Evolutionary conservation across 2,888 invertebrate genomes (phyloP), one percentile per base, ranked within the genome.

Genomic region (Capitulum mitella): DNA sequence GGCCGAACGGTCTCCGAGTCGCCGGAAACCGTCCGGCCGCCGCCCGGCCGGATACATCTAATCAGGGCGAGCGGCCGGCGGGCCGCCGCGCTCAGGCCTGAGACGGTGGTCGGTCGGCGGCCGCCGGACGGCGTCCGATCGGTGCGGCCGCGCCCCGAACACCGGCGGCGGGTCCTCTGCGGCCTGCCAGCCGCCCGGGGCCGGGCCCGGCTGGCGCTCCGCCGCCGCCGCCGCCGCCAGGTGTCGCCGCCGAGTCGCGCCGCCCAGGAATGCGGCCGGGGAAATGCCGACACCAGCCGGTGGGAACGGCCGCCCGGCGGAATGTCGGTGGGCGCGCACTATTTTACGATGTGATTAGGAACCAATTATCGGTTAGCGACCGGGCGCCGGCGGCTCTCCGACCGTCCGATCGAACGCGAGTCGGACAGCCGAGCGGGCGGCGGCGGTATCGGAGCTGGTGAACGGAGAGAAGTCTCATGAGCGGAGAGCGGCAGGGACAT

Each of bases 301-400:
- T 64, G 64, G 64, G 64, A 64, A 64, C 34, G 29, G n/a, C 10
- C 12, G 26, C 1, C 58, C 29, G 58, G 6, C 29, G 64, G 64
- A 64, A 64, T 64, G 64, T 12, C 32, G 32, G 64, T 34, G 16
- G 29, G n/a, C n/a, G 64, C 61, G 32, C 64, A 64, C 64, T 34
- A 34, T 64, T 64, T 64, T 64, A 64, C 64, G 64, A 64, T 16
- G 34, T 29, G 64, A 64, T 64, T 64, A 64, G 34, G 34, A 64
- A 34, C 64, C 64, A 64, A 64, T 64, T 64, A 64, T 64, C 64
- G 64, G 64, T 34, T 32, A 34, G 64, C 29, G 64, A 64, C 64
- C 64, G 34, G 34, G 0, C 51, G 34, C 64, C 34, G 34, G 58
- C 29, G n/a, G 58, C 29, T 14, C 16, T 19, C 16, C 48, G 48